phyloP scores from a whole-genome alignment of 2,888 invertebrate genomes.

The Mamestra brassicae region DNA sequence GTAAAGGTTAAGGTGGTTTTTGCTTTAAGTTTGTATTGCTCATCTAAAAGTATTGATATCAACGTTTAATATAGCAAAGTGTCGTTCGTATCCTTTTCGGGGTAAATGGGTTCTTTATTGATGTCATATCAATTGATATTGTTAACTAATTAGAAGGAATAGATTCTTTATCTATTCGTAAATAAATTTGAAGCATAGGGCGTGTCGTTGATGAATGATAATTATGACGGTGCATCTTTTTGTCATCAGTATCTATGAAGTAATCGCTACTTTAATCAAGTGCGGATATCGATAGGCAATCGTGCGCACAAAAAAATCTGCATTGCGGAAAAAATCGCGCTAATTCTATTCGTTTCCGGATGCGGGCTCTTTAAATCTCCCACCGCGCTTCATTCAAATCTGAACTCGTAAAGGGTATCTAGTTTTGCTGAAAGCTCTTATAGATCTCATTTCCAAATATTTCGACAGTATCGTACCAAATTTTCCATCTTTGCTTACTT shows the following conservation, averaged over 20 bases:
- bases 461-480: background rate
- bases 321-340: background rate
- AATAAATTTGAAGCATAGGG: background rate
- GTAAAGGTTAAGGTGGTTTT: slow-evolving; percentile 14
- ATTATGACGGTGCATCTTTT: background rate
- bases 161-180: background rate
- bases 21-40: slow-evolving; percentile 25
- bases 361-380: background rate
- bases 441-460: background rate
- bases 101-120: background rate
- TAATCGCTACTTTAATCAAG: slow-evolving; percentile 1
- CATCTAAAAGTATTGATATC: slow-evolving; percentile 37
- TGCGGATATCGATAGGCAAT: background rate
- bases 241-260: background rate
- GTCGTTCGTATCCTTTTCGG: slow-evolving; percentile 5
- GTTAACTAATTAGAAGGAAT: background rate
- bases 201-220: background rate
- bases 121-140: slow-evolving; percentile 26
- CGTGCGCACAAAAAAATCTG: slow-evolving; percentile 1
- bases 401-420: background rate
- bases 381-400: background rate
- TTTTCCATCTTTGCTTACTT: no score
- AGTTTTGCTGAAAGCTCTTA: background rate
- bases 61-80: background rate
- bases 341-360: background rate